Evolutionary conservation across 2,113 vertebrate species (phyloP).

Genomic region (Plectropomus leopardus): DNA sequence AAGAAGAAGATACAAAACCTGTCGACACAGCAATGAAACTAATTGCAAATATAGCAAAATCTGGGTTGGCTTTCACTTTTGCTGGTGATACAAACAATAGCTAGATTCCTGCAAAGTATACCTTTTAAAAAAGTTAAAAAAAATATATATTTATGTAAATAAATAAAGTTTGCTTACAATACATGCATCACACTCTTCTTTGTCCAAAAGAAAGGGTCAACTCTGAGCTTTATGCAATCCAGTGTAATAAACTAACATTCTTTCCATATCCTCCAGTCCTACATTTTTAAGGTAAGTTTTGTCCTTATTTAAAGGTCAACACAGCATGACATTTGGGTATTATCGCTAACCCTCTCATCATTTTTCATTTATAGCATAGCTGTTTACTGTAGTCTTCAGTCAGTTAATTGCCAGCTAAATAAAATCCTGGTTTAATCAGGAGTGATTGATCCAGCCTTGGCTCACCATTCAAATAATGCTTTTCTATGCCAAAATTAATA

Average conservation of each 20-base stretch:
- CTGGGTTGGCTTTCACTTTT: too few relatives aligned
- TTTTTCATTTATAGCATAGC: background rate
- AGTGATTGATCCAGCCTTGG: slow-evolving; percentile 59
- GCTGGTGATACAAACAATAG: too few relatives aligned
- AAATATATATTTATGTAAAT: too few relatives aligned
- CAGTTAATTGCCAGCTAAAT: slow-evolving; percentile 53
- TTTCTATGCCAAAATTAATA: slow-evolving; percentile 35
- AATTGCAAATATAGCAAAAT: too few relatives aligned
- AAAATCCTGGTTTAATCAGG: slow-evolving; percentile 58
- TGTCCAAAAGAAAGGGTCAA: background rate
- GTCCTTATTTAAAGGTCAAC: slow-evolving; percentile 27
- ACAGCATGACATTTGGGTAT: slow-evolving; percentile 27
- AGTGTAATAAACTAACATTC: background rate
- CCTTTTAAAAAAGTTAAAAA: too few relatives aligned
- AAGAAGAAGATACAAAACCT: too few relatives aligned
- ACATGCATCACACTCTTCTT: background rate
- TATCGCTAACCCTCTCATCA: slow-evolving; percentile 21
- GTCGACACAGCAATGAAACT: too few relatives aligned
- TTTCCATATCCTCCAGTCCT: background rate
- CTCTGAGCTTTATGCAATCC: background rate
- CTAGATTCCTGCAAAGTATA: too few relatives aligned
- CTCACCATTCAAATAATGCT: slow-evolving; percentile 60
- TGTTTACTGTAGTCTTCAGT: slow-evolving; percentile 51
- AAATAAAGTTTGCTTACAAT: background rate
- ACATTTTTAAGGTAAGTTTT: slow-evolving; percentile 11